phyloP scores from a whole-genome alignment of 2,113 vertebrate genomes.

The Catagonus wagneri region DNA sequence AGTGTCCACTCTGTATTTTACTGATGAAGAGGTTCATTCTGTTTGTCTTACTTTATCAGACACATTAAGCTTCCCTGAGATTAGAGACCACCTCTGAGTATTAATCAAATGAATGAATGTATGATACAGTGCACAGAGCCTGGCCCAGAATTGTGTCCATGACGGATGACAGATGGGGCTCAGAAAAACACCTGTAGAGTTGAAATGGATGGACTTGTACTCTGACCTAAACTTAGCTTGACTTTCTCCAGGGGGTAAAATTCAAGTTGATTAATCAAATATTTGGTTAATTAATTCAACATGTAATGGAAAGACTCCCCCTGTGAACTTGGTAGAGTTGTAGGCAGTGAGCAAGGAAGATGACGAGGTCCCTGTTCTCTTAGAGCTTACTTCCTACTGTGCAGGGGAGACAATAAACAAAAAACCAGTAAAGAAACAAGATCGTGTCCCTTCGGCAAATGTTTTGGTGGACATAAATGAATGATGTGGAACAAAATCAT shows the following conservation, averaged over 20 bases:
- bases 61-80: neutral
- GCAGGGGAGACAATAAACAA: neutral
- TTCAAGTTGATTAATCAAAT: slow-evolving; percentile 2
- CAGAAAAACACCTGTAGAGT: neutral
- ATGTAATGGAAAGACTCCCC: neutral
- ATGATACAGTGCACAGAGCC: neutral
- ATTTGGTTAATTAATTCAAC: too few species aligned
- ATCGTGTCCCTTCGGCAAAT: neutral
- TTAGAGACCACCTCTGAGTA: neutral
- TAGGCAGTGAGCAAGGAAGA: neutral
- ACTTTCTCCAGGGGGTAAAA: neutral
- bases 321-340: neutral
- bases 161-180: neutral
- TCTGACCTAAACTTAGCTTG: neutral
- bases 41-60: neutral
- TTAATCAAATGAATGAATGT: neutral
- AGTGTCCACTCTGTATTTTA: neutral
- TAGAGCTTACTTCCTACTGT: neutral
- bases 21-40: neutral
- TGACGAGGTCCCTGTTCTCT: neutral
- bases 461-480: neutral
- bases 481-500: neutral
- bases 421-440: neutral
- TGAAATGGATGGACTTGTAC: neutral
- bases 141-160: neutral